These are phyloP conservation scores for Leptinotarsa rubiginosa DNA, from an alignment of 2,888 invertebrate genomes.

Conservation along the genomic window DNA sequence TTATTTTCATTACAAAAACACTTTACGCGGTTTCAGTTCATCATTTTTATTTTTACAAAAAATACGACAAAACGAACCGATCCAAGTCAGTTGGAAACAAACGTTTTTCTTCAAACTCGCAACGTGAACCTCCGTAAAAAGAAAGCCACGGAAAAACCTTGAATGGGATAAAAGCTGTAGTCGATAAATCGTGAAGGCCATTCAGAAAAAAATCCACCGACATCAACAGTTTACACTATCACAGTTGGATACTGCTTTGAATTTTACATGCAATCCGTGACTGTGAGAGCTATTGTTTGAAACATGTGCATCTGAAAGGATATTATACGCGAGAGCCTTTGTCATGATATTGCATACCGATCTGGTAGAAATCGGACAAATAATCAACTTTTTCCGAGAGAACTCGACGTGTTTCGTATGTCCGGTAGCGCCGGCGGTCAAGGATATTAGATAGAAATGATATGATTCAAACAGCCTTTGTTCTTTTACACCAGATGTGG, in stretches of 20 bases:
- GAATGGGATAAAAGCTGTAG: constrained; percentile 26
- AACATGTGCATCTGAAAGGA: not conserved
- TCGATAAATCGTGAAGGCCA: constrained; percentile 38
- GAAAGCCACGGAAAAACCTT: constrained; percentile 31
- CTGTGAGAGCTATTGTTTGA: constrained; percentile 26
- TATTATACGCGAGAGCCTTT: not conserved
- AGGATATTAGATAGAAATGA: constrained; percentile 16
- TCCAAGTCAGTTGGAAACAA: not conserved
- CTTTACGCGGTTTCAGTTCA: too few species aligned
- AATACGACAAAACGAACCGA: not conserved
- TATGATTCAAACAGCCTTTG: not conserved
- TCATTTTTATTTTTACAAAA: too few species aligned
- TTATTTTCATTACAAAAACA: too few species aligned
- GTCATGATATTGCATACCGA: constrained; percentile 12
- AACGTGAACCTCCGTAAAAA: constrained; percentile 9
- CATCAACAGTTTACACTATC: constrained; percentile 33
- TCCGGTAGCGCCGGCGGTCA: constrained; percentile 27
- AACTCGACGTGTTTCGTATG: constrained; percentile 7
- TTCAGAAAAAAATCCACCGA: constrained; percentile 29
- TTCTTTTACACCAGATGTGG: not conserved
- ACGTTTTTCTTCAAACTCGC: not conserved
- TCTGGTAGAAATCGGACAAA: constrained; percentile 4
- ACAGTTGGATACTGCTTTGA: constrained; percentile 28
- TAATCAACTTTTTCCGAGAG: constrained; percentile 10
- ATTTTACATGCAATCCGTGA: constrained; percentile 23